Percentiles rank a stretch among this genome's conserved stretches.
These are phyloP conservation scores for Seriola quinqueradiata DNA, from an alignment of 2,113 vertebrate species.

Conservation along the genomic window DNA sequence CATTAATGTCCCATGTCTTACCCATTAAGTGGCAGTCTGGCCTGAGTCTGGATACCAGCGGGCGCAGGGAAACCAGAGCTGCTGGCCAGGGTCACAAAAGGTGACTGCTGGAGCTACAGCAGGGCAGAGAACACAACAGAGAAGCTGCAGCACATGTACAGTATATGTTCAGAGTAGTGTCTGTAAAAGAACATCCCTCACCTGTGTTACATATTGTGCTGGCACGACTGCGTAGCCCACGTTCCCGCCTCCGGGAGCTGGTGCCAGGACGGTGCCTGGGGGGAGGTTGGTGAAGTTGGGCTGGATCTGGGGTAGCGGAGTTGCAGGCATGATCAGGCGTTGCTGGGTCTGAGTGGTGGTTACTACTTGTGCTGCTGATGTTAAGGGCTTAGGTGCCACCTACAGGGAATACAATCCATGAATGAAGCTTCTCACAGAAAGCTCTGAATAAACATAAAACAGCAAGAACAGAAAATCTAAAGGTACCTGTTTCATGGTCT, in stretches of 20 bases:
- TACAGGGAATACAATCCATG: slow-evolving; percentile 46
- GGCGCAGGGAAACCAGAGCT: slow-evolving; percentile 89
- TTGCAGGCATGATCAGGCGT: slow-evolving; percentile 98
- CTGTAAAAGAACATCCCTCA: slow-evolving; percentile 57
- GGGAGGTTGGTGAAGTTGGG: slow-evolving; percentile 97
- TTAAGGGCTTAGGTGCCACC: slow-evolving; percentile 94
- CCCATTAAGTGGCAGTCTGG: slow-evolving; percentile 95
- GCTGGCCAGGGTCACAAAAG: slow-evolving; percentile 94
- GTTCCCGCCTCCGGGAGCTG: slow-evolving; percentile 92
- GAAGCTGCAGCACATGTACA: background rate
- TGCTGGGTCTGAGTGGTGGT: slow-evolving; percentile 93
- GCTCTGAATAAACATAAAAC: background rate
- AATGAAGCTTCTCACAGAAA: background rate
- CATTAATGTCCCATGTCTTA: slow-evolving; percentile 73
- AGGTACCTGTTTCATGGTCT: slow-evolving; percentile 94
- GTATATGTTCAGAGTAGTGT: background rate
- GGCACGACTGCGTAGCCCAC: slow-evolving; percentile 96
- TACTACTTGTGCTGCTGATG: slow-evolving; percentile 90
- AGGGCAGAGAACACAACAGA: slow-evolving; percentile 22
- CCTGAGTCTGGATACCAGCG: slow-evolving; percentile 91
- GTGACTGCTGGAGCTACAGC: slow-evolving; percentile 90
- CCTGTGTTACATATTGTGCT: slow-evolving; percentile 97
- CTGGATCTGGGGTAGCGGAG: slow-evolving; percentile 95
- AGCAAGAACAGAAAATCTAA: rapidly evolving
- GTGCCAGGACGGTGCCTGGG: slow-evolving; percentile 93